These are phyloP conservation scores for Blastomussa wellsi DNA, from an alignment of 92 coral and sea anemone genomes.

Conservation along the genomic window DNA sequence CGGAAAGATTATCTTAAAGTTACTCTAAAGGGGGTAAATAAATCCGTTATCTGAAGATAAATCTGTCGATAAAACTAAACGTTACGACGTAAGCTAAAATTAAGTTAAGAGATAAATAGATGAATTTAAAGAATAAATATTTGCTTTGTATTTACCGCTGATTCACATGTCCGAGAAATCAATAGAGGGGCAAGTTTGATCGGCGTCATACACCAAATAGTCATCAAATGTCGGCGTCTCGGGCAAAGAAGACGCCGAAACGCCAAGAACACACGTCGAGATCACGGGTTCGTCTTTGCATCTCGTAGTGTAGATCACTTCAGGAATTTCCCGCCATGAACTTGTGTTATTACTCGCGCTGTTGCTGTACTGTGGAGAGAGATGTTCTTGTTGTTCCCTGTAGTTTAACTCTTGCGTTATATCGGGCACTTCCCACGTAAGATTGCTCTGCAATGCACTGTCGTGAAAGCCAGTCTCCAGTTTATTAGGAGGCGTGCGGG, in stretches of 20 bases:
- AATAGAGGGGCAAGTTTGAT: conserved; percentile 96
- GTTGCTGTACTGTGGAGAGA: conserved; percentile 8
- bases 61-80: not conserved
- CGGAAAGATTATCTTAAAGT: not conserved
- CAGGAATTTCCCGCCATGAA: conserved; percentile 77
- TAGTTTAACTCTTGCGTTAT: conserved; percentile 70
- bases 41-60: not conserved
- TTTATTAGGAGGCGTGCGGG: conserved; percentile 62
- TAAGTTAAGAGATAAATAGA: not conserved
- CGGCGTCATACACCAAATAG: conserved; percentile 91
- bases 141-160: conserved; percentile 25
- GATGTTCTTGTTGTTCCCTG: conserved; percentile 41
- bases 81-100: not conserved
- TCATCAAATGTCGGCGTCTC: conserved; percentile 97
- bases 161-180: conserved; percentile 92
- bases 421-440: conserved; percentile 95
- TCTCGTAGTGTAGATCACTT: conserved; percentile 40
- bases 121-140: not conserved
- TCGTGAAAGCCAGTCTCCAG: conserved; percentile 64
- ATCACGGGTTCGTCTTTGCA: conserved; percentile 60
- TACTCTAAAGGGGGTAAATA: not conserved
- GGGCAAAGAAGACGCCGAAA: conserved; percentile 54
- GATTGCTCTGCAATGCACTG: conserved; percentile 61
- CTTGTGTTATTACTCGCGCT: conserved; percentile 15
- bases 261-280: conserved; percentile 55